Base-by-base conservation (phyloP, 2,113 vertebrate genomes). In the Marcusenius ussheri region DNA sequence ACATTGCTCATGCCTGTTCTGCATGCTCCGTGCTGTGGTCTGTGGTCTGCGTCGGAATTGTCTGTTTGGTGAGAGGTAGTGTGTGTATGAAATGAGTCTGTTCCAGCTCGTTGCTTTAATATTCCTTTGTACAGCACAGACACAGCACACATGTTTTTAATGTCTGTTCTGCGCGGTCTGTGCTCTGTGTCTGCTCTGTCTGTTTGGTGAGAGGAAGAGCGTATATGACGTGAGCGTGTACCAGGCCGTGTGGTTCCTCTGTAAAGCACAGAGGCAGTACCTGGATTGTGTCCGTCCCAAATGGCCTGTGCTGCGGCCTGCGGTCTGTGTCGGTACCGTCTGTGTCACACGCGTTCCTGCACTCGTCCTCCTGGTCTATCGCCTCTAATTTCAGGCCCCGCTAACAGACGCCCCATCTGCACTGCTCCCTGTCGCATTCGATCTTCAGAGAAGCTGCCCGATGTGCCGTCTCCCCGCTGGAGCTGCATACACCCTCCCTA, bases 311-410 rank as follows among this genome's bases (percentile, higher is more conserved):
- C 53, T 21, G 53, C 53, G 53, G 10, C 3, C 62, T 13, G 62
- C 0, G 10, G n/a, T 70, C 62, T 31, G n/a, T 3, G n/a, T 70
- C 62, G 62, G 10, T 70, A 31, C 62, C 10, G 62, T 70, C 62
- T 31, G 62, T 70, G 27, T 31, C n/a, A 31, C 62, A 70, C 88
- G 42, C 74, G 90, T 89, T 91, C 91, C 77, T 90, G 87, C 90
- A 94, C 91, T 80, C 17, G 0, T 42, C 35, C 90, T 93, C 93
- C 93, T 95, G 95, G 93, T 95, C 93, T 95, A 93, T 91, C 93
- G 93, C 92, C 90, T 92, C 92, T 90, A 94, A 94, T 93, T 94
- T 94, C 93, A 92, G 91, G 88, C 62, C 91, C 89, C 77, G 90
- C 91, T 92, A 94, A 94, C 90, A 92, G 90, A 86, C 89, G 89